phyloP scores from a whole-genome alignment of 92 coral and sea anemone species.

The Zoanthus sansibaricus region DNA sequence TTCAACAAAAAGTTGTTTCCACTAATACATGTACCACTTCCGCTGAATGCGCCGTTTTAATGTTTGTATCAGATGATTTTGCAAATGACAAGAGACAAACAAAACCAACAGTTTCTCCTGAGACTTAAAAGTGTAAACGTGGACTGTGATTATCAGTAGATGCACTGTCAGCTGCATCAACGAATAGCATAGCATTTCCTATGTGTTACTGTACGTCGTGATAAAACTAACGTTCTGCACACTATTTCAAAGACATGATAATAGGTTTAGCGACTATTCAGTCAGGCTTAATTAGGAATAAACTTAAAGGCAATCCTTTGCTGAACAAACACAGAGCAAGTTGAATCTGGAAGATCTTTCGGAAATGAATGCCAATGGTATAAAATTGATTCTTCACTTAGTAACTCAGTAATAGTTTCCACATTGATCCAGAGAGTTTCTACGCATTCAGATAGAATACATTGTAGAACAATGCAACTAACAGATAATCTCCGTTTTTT shows the following conservation, averaged over 20 bases:
- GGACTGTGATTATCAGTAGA: constrained; percentile 9
- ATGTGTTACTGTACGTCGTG: constrained; percentile 10
- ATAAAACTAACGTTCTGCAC: not conserved
- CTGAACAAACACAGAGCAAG: constrained; percentile 4
- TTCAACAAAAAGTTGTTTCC: constrained; percentile 4
- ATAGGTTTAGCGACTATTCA: constrained; percentile 6
- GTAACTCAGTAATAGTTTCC: too few species aligned
- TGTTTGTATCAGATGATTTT: constrained; percentile 18
- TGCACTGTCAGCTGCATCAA: not conserved
- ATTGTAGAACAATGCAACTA: too few species aligned
- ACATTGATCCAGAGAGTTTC: too few species aligned
- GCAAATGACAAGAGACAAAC: too few species aligned
- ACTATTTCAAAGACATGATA: not conserved
- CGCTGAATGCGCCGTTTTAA: constrained; percentile 1
- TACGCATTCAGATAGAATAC: too few species aligned
- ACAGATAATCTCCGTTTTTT: too few species aligned
- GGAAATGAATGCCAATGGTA: too few species aligned
- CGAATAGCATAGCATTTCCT: not conserved
- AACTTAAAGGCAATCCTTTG: constrained; percentile 11
- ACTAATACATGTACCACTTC: constrained; percentile 15
- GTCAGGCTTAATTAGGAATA: not conserved
- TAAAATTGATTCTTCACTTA: too few species aligned
- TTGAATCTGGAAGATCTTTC: too few species aligned
- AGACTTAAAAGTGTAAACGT: not conserved
- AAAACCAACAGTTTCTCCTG: not conserved